Evolutionary conservation across 2,113 vertebrate species (phyloP), one percentile per base, ranked within the genome.

Genomic region (Silurus glanis): DNA sequence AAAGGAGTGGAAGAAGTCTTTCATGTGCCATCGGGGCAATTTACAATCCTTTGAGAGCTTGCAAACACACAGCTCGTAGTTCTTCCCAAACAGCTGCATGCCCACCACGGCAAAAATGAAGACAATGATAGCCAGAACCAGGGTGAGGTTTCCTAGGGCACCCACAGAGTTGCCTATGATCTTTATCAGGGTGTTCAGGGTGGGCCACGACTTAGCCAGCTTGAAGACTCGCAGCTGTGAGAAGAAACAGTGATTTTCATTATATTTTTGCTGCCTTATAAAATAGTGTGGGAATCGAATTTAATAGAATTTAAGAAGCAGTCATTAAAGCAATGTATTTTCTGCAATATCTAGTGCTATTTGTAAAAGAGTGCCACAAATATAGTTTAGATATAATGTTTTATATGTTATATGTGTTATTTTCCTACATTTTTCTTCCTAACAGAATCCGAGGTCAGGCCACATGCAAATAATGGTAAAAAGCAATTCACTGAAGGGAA

Each of bases 31-130:
- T 17, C 98, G 97, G 0, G 97, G 98, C n/a, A 98, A 92, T 0
- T 88, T 87, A 87, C 95, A 98, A 0, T 97, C 95, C 5, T 92
- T 95, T 0, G 96, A 97, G 93, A 98, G 96, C 91, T 95, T 96
- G 89, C 96, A 95, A 51, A 97, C 96, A 0, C 95, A 95, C 88
- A 96, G 95, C 9, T 95, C 87, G 92, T 99, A 99, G 92, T 96
- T 97, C 76, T 97, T 98, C 14, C 98, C 98, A 17, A 99, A 99
- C 12, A 99, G 96, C 93, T 99, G 98, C 97, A 99, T 99, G 83
- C 98, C 98, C 0, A 99, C 98, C 92, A 99, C 98, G 0, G 98
- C 98, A 0, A 99, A 99, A 93, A 99, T 99, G 88, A 99, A 99
- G 91, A 99, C 98, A 3, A 99, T 99, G 96, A 99, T 99, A 90